Evolutionary conservation across 2,888 invertebrate species (phyloP), one percentile per base, ranked within the genome.

Genomic region (Lacanobia oleracea): DNA sequence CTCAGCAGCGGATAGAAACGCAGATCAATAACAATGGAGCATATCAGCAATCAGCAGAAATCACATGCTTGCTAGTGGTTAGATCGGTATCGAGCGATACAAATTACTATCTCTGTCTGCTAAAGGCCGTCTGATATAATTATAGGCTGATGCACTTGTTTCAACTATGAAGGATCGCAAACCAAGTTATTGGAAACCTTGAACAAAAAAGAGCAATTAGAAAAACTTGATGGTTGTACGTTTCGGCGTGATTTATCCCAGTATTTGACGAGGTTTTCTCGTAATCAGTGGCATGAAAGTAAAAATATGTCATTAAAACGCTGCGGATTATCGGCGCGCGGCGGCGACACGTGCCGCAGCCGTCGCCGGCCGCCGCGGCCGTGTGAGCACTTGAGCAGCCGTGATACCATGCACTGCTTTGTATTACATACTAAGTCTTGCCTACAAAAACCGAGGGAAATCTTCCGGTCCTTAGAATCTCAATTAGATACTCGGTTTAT

Each of bases 301-400:
- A 85, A 84, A 84, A 82, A 82, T 62, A 27, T 84, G 68, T 70
- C 71, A 73, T 71, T 75, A 81, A 67, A 72, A 9, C 77, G 57
- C 51, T 69, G 65, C 57, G 74, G 69, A 82, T 77, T 81, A 70
- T 40, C 69, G 69, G 72, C 84, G 75, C 76, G 84, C 72, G 75
- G 70, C 59, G 43, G 14, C 62, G 63, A 65, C 84, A 86, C 84
- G 84, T 62, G 80, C 45, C 37, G 48, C 70, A 37, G 33, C 48
- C 62, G 8, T 14, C 37, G 4, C 16, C 1, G 16, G 16, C 53
- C 59, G 60, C 9, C 45, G 9, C 56, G 57, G 60, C 48, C 77
- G 33, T 33, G 69, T 23, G 80, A 50, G 66, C 72, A 48, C 65
- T 54, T 27, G 61, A 33, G 18, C 50, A 37, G 33, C 48, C 67